Base-by-base conservation (phyloP, 2,113 vertebrate species). In the Nothoprocta perdicaria region DNA sequence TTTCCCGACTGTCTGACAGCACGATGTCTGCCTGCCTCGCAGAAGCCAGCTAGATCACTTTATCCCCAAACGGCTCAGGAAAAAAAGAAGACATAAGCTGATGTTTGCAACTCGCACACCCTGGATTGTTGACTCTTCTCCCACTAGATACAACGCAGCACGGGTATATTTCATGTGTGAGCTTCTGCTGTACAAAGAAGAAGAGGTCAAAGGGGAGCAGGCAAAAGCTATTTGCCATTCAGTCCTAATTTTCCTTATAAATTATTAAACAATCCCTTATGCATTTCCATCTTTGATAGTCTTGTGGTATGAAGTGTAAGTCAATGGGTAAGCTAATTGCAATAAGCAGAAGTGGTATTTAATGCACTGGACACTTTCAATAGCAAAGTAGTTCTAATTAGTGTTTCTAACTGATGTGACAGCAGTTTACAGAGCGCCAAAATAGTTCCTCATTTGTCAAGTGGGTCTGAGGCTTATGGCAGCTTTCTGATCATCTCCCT, bases 271-370 rank as follows among this genome's bases (percentile, higher is more conserved):
- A 90, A 96, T 83, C 95, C 91, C 90, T 91, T 93, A 96, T 96
- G 97, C 95, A 96, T 98, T 98, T 98, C 97, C 97, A 98, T 98
- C 97, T 96, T 96, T 97, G 97, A 97, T 96, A 97, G 96, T 95
- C 95, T 96, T 95, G 96, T 85, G 96, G 95, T 97, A 96, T 95
- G 95, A 98, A 98, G 98, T 96, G 97, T 98, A 98, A 98, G 98
- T 98, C 98, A 98, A 98, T 98, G 98, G 97, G 92, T 97, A 96
- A 98, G 98, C 98, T 98, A 98, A 99, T 99, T 99, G 98, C 98
- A 98, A 98, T 98, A 98, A 98, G 98, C 98, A 98, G 98, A 97
- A 98, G 97, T 98, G 98, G 97, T 98, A 98, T 98, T 98, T 98
- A 98, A 98, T 97, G 97, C 97, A 98, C 97, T 98, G 97, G 97